A percentile compares a stretch with the other conserved stretches of the same genome.
phyloP scores from a whole-genome alignment of 2,888 invertebrate genomes.

The Vannuccia rotundouncinata region DNA sequence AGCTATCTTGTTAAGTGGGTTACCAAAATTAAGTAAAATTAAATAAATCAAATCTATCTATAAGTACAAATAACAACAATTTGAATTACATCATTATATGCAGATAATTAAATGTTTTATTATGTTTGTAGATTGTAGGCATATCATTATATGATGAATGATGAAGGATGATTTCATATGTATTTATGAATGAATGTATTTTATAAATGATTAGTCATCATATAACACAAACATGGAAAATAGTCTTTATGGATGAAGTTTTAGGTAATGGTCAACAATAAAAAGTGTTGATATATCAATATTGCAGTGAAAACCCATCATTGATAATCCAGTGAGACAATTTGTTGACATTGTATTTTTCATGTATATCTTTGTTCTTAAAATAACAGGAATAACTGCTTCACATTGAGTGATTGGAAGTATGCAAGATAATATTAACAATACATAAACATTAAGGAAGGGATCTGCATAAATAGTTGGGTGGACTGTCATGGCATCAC shows the following conservation, averaged over 20 bases:
- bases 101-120: slow-evolving; percentile 18
- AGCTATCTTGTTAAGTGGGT: background rate
- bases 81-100: background rate
- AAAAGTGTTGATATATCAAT: no score
- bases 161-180: background rate
- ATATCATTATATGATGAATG: background rate
- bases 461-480: slow-evolving; percentile 20
- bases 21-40: slow-evolving; percentile 22
- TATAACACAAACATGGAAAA: background rate
- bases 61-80: slow-evolving; percentile 13
- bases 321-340: slow-evolving; percentile 11
- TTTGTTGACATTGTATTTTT: slow-evolving; percentile 2
- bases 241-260: slow-evolving; percentile 6
- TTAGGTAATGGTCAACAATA: background rate
- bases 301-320: no score
- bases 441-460: slow-evolving; percentile 13
- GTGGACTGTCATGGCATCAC: slow-evolving; percentile 11
- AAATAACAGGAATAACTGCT: background rate
- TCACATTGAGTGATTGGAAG: slow-evolving; percentile 14
- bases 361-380: slow-evolving; percentile 11
- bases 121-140: background rate
- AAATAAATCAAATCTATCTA: slow-evolving; percentile 12
- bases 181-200: no score
- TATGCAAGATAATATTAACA: slow-evolving; percentile 11
- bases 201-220: slow-evolving; percentile 10